These are phyloP conservation scores for Ctenopoma kingsleyae DNA, from an alignment of 2,797 vertebrate genomes.

Conservation along the genomic window DNA sequence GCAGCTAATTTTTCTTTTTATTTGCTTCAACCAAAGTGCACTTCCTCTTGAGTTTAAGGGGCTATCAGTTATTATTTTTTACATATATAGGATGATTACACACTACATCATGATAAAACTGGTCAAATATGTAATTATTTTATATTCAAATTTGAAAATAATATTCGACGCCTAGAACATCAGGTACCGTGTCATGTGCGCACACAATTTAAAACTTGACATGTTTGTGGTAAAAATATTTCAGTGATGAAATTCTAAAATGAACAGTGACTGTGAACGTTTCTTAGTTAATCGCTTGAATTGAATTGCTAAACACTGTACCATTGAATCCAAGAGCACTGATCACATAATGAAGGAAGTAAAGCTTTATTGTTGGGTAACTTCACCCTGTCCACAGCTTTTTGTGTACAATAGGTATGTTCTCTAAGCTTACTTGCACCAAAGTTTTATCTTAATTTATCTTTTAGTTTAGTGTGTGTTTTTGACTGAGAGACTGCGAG, in stretches of 20 bases:
- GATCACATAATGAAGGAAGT: constrained; percentile 31
- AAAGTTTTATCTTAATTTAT: constrained; percentile 31
- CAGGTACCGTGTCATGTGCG: constrained; percentile 21
- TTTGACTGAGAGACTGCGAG: neutral
- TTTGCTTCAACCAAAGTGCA: constrained; percentile 79
- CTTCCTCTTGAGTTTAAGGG: constrained; percentile 70
- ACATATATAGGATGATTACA: constrained; percentile 35
- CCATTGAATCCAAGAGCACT: constrained; percentile 18
- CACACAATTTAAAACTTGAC: constrained; percentile 19
- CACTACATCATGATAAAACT: constrained; percentile 7
- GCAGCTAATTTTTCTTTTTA: constrained; percentile 64
- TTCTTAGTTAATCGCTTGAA: constrained; percentile 1
- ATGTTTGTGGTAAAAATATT: constrained; percentile 1
- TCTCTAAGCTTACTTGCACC: constrained; percentile 46
- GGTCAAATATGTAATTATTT: constrained; percentile 18
- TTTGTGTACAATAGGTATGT: constrained; percentile 22
- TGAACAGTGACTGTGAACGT: constrained; percentile 1
- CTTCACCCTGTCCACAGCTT: constrained; percentile 14
- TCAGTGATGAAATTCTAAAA: constrained; percentile 23
- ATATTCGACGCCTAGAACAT: constrained; percentile 18
- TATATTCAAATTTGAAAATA: constrained; percentile 24
- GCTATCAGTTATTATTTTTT: constrained; percentile 65
- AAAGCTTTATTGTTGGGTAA: constrained; percentile 22
- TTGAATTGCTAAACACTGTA: constrained; percentile 3
- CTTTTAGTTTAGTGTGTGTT: neutral